These are phyloP conservation scores for Aulostomus chinensis DNA, from an alignment of 2,797 vertebrate genomes.

Conservation along the genomic window DNA sequence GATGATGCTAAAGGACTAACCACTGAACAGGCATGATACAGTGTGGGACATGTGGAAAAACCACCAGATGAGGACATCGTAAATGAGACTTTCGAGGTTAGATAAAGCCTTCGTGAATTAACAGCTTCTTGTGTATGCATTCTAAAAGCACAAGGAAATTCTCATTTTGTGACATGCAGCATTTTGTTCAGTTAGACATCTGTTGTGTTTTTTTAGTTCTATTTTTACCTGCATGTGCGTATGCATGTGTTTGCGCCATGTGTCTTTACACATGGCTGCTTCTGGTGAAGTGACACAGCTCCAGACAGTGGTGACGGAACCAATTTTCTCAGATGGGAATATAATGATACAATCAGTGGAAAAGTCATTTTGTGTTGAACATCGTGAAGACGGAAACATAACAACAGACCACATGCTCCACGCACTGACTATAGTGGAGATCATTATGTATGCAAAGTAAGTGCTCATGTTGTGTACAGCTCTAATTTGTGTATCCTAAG, in stretches of 20 bases:
- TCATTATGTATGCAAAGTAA: constrained; percentile 17
- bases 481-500: constrained; percentile 10
- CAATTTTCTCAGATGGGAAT: constrained; percentile 66
- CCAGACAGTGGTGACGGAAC: constrained; percentile 48
- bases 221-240: not conserved
- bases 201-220: not conserved
- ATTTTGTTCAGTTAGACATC: no score
- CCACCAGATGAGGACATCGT: no score
- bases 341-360: constrained; percentile 70
- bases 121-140: no score
- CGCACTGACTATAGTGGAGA: constrained; percentile 18
- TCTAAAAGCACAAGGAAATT: no score
- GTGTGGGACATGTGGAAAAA: no score
- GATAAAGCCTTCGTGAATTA: no score
- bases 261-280: constrained; percentile 44
- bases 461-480: not conserved
- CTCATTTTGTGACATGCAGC: no score
- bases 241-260: constrained; percentile 11
- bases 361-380: constrained; percentile 60
- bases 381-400: constrained; percentile 47
- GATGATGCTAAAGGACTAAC: no score
- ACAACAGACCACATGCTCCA: constrained; percentile 35
- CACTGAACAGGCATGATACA: no score
- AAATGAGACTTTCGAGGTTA: no score
- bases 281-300: constrained; percentile 36